phyloP scores from a whole-genome alignment of 53 echinoderm and acorn worm genomes.

The Apostichopus leukothele region DNA sequence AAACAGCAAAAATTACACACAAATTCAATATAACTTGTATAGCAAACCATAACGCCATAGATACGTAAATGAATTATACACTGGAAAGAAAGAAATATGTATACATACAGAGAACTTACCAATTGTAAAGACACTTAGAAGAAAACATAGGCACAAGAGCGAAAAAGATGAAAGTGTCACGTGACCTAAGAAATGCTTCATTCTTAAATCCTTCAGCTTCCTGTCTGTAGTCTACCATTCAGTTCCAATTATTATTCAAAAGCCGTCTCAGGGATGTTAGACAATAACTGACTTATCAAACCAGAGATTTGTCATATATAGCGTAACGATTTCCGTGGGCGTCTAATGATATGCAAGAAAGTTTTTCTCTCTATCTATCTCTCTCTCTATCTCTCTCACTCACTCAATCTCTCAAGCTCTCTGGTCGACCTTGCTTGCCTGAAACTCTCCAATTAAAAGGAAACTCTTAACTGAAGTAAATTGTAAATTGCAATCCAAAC shows the following conservation, averaged over 20 bases:
- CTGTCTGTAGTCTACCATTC: constrained; percentile 14
- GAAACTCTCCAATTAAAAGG: constrained; percentile 2
- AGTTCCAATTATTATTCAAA: not conserved
- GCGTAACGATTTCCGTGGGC: not conserved
- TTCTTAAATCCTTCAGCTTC: constrained; percentile 14
- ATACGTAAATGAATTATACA: no score
- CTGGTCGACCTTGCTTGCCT: not conserved
- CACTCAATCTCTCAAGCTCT: not conserved
- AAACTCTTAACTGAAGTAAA: not conserved
- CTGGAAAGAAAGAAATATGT: no score
- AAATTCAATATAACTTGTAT: no score
- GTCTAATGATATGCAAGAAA: constrained; percentile 5
- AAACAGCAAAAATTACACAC: no score
- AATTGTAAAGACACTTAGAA: constrained; percentile 32
- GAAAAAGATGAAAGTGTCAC: constrained; percentile 15
- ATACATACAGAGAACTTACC: not conserved
- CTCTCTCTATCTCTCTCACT: not conserved
- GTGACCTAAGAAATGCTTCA: constrained; percentile 30
- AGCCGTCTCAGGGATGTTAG: not conserved
- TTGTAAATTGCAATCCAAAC: not conserved
- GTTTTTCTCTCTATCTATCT: not conserved
- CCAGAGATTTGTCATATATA: not conserved
- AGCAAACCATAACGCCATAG: no score
- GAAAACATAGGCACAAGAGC: constrained; percentile 29
- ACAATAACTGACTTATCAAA: constrained; percentile 5